Base-by-base conservation (phyloP, 2,113 vertebrate species). In the Perca fluviatilis region DNA sequence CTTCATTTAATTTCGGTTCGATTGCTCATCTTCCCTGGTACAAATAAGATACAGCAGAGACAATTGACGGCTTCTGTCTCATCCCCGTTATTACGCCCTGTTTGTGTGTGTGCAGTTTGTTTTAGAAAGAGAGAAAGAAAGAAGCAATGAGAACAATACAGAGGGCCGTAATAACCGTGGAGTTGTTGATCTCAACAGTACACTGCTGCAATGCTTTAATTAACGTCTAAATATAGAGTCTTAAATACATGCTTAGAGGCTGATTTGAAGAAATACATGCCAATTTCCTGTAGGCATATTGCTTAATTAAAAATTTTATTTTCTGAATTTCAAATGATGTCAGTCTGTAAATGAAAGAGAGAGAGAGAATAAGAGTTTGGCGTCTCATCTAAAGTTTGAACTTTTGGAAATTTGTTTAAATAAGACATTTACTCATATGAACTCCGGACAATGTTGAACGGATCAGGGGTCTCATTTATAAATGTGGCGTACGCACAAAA, bases 211-310 rank as follows among this genome's bases (percentile, higher is more conserved):
- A 80, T 66, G 82, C 83, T 91, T 91, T 90, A 93, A 93, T 93
- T 91, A 92, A 86, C n/a, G 79, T 89, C 89, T 89, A 91, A 91
- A 93, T 91, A 91, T 90, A 87, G 86, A 84, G 56, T 40, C 40
- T 86, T 76, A 81, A 90, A 89, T 90, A 89, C 86, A 91, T 64
- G 78, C 85, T 90, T 61, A 54, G 72, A 89, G 81, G 84, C 74
- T 72, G 79, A 84, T 90, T 82, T 79, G 67, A 86, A 81, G 79
- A 82, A 89, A 83, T 76, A 53, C 81, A 50, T 50, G 68, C 50
- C 77, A 67, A 84, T 89, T 90, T 88, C 76, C 85, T 78, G 76
- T 25, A 81, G 83, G 83, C 89, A 84, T 73, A 81, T 80, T 58
- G 74, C 53, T 84, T 89, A 84, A 94, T 93, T 91, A 88, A 91